Evolutionary conservation across 2,888 invertebrate species (phyloP), one percentile per base, ranked within the genome.

Genomic region (Parnassius apollo): DNA sequence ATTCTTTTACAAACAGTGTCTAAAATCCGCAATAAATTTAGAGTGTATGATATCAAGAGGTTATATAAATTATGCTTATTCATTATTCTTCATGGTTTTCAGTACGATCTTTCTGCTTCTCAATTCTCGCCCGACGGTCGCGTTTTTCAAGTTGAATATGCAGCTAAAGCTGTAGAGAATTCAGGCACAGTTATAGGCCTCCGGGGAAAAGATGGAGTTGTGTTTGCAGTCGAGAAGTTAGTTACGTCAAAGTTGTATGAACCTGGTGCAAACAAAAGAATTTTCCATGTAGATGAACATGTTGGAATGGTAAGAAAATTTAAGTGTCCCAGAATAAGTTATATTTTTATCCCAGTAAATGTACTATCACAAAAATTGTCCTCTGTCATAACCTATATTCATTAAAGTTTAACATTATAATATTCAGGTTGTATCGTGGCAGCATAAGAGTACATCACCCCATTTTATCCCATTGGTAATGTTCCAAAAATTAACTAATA

Each of bases 51-150:
- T 60, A 51, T 46, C 45, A 42, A 57, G n/a, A 49, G 35, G 22
- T 49, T n/a, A 18, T 11, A 49, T 51, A n/a, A 55, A 52, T 35
- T 51, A 46, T 77, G 75, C 71, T 58, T 70, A 72, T 51, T 74
- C 72, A 73, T 69, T 61, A 35, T 59, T 49, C 53, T 8, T 18
- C 66, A 65, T 44, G 90, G 56, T 70, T 93, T 93, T 61, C 87
- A 98, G 98, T 99, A 99, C 85, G 99, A 99, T 94, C 93, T 99
- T 76, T 99, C 99, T 65, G 99, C 99, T n/a, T 98, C 99, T 51
- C 99, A 99, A 93, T 99, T 99, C 91, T 99, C 99, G 2, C 99
- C 99, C 2, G 99, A 99, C 85, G 99, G 99, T 10, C 93, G 99
- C 74, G 99, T 99, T 46, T 99, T 99, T 88, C 99, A 99, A 94